phyloP scores from a whole-genome alignment of 2,888 invertebrate genomes.

The Epistrophella euchroma region DNA sequence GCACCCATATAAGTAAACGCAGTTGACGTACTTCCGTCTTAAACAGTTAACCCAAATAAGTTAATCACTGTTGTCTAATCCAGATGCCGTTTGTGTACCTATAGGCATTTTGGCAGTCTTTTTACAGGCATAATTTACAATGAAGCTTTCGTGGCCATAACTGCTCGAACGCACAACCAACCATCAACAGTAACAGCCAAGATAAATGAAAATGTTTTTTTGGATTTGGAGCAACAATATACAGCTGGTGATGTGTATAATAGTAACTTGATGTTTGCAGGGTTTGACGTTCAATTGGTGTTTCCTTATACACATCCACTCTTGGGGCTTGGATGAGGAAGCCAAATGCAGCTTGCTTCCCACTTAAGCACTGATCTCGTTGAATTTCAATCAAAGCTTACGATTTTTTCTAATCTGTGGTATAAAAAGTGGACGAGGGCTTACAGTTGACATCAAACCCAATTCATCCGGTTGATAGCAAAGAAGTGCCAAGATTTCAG shows the following conservation, averaged over 20 bases:
- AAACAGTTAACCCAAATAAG: slow-evolving; percentile 67
- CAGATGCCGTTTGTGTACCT: not conserved
- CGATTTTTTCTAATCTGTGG: slow-evolving; percentile 18
- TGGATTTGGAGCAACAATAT: slow-evolving; percentile 34
- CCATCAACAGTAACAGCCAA: not conserved
- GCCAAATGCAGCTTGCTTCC: slow-evolving; percentile 4
- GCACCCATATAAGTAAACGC: slow-evolving; percentile 26
- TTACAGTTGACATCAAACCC: slow-evolving; percentile 51
- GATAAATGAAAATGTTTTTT: slow-evolving; percentile 56
- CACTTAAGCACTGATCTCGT: not conserved
- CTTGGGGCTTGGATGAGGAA: slow-evolving; percentile 54
- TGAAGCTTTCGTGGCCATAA: slow-evolving; percentile 16
- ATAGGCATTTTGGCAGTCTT: not conserved
- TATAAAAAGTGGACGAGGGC: slow-evolving; percentile 59
- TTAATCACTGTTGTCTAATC: slow-evolving; percentile 27
- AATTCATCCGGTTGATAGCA: slow-evolving; percentile 35
- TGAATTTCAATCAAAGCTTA: slow-evolving; percentile 39
- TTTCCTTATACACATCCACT: slow-evolving; percentile 45
- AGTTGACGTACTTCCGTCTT: slow-evolving; percentile 51
- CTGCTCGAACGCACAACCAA: not conserved
- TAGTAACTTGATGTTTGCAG: not conserved
- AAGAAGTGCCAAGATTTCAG: slow-evolving; percentile 48
- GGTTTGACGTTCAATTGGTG: slow-evolving; percentile 29
- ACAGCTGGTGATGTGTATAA: not conserved
- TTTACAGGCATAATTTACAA: not conserved